Percentiles rank a stretch among this genome's conserved stretches.
Conservation (phyloP, 1,140 invertebrate genomes). For the Macrotrachela quadricornifera region DNA sequence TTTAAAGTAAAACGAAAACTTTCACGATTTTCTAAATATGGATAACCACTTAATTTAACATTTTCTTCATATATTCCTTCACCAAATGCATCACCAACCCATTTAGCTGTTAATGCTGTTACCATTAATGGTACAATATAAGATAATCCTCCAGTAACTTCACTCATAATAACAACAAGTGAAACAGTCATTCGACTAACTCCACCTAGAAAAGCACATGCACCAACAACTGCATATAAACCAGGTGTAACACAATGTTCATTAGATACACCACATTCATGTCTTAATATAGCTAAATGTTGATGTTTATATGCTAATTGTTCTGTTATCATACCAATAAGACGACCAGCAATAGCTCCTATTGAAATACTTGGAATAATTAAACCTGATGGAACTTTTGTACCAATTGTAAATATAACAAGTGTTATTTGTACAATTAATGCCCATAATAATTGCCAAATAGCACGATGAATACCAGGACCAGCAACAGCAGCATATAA, state of each 20-base stretch:
- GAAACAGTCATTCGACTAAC: conserved; percentile 95
- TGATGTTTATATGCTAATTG: conserved; percentile 47
- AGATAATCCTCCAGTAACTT: conserved; percentile 61
- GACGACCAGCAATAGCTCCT: conserved; percentile 83
- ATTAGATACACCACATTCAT: conserved; percentile 24
- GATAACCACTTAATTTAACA: conserved; percentile 88
- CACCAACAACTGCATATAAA: conserved; percentile 96
- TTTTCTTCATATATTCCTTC: conserved; percentile 93
- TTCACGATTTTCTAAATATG: conserved; percentile 43
- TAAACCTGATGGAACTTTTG: conserved; percentile 46
- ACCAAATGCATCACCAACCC: conserved; percentile 91
- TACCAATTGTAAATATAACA: conserved; percentile 93
- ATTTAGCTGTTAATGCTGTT: conserved; percentile 95
- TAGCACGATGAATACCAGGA: conserved; percentile 57
- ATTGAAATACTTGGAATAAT: conserved; percentile 37
- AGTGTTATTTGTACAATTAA: conserved; percentile 70
- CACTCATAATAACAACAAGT: conserved; percentile 97
- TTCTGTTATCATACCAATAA: conserved; percentile 86
- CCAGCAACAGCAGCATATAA: conserved; percentile 62
- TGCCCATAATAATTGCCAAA: conserved; percentile 69
- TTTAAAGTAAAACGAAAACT: no score
- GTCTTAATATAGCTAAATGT: background rate
- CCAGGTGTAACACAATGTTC: conserved; percentile 88
- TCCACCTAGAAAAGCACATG: conserved; percentile 82
- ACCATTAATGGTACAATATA: conserved; percentile 95